A percentile compares a stretch with the other conserved stretches of the same genome.
Evolutionary conservation across 2,113 vertebrate genomes (phyloP).

Genomic region (Hippopotamus amphibius): DNA sequence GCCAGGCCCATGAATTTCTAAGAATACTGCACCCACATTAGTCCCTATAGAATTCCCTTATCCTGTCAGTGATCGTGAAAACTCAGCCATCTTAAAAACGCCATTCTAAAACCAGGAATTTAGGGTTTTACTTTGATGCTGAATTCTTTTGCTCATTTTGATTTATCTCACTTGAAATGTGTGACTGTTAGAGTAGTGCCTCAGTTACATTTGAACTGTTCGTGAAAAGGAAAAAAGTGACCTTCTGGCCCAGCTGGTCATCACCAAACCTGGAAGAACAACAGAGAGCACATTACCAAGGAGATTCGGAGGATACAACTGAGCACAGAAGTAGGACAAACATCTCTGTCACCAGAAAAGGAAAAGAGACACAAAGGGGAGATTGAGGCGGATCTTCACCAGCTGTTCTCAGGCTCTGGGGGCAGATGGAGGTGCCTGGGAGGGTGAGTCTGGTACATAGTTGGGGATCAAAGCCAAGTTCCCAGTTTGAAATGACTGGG

Average conservation of each 20-base stretch:
- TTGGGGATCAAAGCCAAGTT: neutral
- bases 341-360: neutral
- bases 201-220: neutral
- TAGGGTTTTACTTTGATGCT: neutral
- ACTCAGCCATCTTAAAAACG: neutral
- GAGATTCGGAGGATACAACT: fast-evolving
- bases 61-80: neutral
- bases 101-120: neutral
- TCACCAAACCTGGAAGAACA: neutral
- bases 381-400: neutral
- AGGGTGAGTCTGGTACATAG: neutral
- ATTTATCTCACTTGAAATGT: neutral
- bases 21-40: neutral
- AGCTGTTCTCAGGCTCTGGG: neutral
- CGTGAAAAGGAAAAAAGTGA: neutral
- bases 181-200: neutral
- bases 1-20: slow-evolving; percentile 63
- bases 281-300: neutral
- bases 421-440: fast-evolving
- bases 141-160: neutral
- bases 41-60: neutral
- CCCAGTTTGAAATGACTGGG: neutral
- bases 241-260: neutral
- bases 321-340: neutral
- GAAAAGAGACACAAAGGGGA: neutral